Base-by-base conservation (phyloP, 2,888 invertebrate genomes). In the Esperia sulphurella region DNA sequence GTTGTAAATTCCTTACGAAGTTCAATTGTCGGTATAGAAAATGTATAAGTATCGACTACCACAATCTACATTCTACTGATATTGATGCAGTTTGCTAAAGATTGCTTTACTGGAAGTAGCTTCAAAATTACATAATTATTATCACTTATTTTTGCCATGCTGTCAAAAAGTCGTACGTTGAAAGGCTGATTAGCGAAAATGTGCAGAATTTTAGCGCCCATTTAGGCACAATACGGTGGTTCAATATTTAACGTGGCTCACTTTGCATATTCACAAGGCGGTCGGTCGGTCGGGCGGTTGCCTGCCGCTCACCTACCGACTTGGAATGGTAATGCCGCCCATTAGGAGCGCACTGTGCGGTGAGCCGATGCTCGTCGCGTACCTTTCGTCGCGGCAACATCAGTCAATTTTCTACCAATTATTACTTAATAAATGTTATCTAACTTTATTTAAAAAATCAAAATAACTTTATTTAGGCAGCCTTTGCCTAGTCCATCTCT, bases 181-280 rank as follows among this genome's bases (percentile, higher is more conserved):
- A 38, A 39, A 13, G 14, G 43, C n/a, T 43, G 31, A 39, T 45
- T 10, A 42, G 43, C 8, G 42, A n/a, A 30, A 39, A 39, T 45
- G 38, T 50, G 46, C 43, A 50, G 49, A 53, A 62, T 61, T 57
- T 55, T 62, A 64, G 63, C 58, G 57, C 52, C 60, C 66, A 66
- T 75, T 78, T 71, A 65, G 66, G 61, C 65, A 66, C 70, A 74
- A 75, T 70, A 74, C 64, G 75, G 71, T 63, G 65, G 76, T 74
- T 68, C 74, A 75, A 81, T 81, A 79, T 83, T 80, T 79, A 75
- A 76, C 74, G 71, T 70, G 66, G 75, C 68, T 71, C 78, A 71
- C 75, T 83, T 80, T 82, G 83, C 83, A 85, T 85, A 84, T 82
- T 81, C 79, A 85, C 70, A 75, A 79, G 81, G 79, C 68, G 79